Percentiles rank a stretch among this genome's conserved stretches.
These are phyloP conservation scores for Habroteleia sp. DNA, from an alignment of 2,888 invertebrate genomes.

Conservation along the genomic window DNA sequence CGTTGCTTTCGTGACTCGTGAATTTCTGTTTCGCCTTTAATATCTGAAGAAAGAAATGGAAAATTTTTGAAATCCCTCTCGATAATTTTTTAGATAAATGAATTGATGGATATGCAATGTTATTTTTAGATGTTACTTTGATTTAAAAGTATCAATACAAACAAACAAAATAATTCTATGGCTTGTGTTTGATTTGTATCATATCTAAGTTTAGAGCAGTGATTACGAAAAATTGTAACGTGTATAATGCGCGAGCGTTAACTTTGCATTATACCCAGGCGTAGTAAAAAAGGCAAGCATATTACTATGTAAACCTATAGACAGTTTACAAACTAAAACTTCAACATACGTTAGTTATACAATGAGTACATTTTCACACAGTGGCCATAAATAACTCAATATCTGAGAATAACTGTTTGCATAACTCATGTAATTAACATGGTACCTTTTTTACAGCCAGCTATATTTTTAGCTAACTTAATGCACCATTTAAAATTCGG, in stretches of 20 bases:
- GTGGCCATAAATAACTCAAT: constrained; percentile 49
- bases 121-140: background rate
- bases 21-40: constrained; percentile 56
- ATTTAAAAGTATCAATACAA: too few relatives aligned
- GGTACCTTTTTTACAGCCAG: constrained; percentile 28
- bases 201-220: background rate
- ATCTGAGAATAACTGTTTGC: constrained; percentile 42
- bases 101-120: constrained; percentile 13
- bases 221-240: constrained; percentile 19
- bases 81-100: constrained; percentile 11
- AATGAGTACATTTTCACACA: constrained; percentile 34
- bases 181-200: background rate
- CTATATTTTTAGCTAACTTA: constrained; percentile 44
- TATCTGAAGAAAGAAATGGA: constrained; percentile 27
- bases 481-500: constrained; percentile 39
- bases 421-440: constrained; percentile 49
- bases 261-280: background rate
- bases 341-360: constrained; percentile 26
- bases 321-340: constrained; percentile 38
- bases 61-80: too few relatives aligned
- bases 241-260: constrained; percentile 7
- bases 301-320: constrained; percentile 5
- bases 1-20: constrained; percentile 73
- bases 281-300: background rate
- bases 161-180: background rate